Evolutionary conservation across 1,140 invertebrate species (phyloP).

Genomic region (Nasonia giraulti): DNA sequence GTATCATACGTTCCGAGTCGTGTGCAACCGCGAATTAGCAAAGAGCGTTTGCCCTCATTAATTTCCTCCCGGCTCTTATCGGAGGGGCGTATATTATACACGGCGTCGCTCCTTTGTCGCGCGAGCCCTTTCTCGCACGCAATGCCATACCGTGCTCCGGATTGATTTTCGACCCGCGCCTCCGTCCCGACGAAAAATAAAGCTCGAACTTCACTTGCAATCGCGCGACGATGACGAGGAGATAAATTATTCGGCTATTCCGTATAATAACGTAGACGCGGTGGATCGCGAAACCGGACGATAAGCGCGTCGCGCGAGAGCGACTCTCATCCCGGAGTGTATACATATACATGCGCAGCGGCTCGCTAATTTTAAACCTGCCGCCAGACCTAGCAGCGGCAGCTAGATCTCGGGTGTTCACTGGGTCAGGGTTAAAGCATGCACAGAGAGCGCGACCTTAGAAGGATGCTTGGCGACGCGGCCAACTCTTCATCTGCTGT

Average conservation of each 20-base stretch:
- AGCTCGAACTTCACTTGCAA: not conserved
- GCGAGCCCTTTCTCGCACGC: not conserved
- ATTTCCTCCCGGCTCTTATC: conserved; percentile 1
- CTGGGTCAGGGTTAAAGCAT: conserved; percentile 58
- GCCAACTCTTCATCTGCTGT: not conserved
- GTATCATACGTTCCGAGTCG: not conserved
- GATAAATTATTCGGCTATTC: too few relatives aligned
- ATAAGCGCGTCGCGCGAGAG: too few relatives aligned
- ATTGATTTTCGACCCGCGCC: not conserved
- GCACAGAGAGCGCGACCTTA: conserved; percentile 53
- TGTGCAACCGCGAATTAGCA: not conserved
- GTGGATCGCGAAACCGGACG: not conserved
- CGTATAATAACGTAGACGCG: not conserved
- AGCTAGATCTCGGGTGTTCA: conserved; percentile 8
- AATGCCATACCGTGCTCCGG: not conserved
- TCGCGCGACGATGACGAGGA: not conserved
- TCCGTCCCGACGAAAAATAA: too few relatives aligned
- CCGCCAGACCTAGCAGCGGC: not conserved
- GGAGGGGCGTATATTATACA: not conserved
- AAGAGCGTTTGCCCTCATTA: conserved; percentile 20
- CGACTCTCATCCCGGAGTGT: too few relatives aligned
- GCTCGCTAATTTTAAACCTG: conserved; percentile 46
- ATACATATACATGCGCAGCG: not conserved
- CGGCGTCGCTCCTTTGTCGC: not conserved
- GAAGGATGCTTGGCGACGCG: conserved; percentile 54